Evolutionary conservation across 2,888 invertebrate genomes (phyloP), one percentile per base, ranked within the genome.

Genomic region (Mylabris sibirica): DNA sequence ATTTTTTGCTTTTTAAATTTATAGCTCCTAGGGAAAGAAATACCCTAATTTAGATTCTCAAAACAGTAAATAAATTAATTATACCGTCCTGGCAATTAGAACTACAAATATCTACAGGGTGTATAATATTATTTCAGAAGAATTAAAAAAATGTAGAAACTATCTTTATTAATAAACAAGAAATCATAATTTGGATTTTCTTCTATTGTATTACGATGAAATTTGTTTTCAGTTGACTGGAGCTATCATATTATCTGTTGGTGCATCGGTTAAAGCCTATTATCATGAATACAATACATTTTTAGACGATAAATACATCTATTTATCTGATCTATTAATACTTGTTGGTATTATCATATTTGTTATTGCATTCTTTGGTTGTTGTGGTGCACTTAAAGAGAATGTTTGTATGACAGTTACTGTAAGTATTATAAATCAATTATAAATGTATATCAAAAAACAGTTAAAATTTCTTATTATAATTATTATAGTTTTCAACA

Each of bases 351-450:
- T 92, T 20, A 88, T 96, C 70, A 93, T 97, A 78, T 95, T 97
- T 84, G 86, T 96, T 64, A 93, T 98, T 20, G 94, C 97, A 63
- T 96, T 97, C 89, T 92, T 98, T 77, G 98, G 98, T 74, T 98
- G 97, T 87, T 98, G 96, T 79, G 98, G 98, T 44, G 97, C 98
- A 20, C 89, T 95, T 68, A 94, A 94, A 81, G 97, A 98, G 86
- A 97, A 94, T 85, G 93, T 95, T 80, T 96, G 96, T 87, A 95
- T 98, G 93, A 93, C 96, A 71, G 90, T 95, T 73, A 93, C 94
- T 71, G 97, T 97, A 86, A 91, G 92, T 87, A 41, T 30, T 6
- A 2, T 0, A 2, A 38, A 14, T 12, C 12, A 38, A 38, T 12
- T 2, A 11, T 1, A 4, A 62, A 57, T 20, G 20, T 17, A 17